Evolutionary conservation across 30 jellyfish, hydroid and myxozoan species (phyloP).

Genomic region (Hydractinia echinata): DNA sequence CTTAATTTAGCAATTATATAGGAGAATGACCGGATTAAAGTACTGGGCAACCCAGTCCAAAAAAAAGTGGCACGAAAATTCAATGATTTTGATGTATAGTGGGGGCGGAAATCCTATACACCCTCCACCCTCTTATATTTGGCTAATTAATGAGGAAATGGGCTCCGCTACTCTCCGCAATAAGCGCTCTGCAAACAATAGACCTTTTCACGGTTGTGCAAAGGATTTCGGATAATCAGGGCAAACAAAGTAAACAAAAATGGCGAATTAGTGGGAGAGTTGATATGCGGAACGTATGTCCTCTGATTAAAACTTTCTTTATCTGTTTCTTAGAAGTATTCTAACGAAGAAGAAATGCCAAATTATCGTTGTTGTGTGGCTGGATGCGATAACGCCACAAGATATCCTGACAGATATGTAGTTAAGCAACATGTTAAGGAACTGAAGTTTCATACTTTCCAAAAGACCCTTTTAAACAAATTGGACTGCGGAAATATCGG

Average conservation of each 20-base stretch:
- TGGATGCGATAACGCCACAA: constrained; percentile 45
- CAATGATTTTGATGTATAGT: too few species aligned
- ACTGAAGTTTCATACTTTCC: constrained; percentile 46
- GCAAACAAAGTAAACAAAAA: neutral
- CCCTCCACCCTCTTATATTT: too few species aligned
- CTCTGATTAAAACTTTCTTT: neutral
- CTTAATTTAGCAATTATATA: too few species aligned
- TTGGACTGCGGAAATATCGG: constrained; percentile 32
- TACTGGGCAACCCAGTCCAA: too few species aligned
- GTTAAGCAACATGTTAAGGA: constrained; percentile 32
- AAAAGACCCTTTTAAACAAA: constrained; percentile 32
- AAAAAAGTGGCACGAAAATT: too few species aligned
- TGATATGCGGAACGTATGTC: neutral
- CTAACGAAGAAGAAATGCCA: constrained; percentile 14
- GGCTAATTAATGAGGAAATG: too few species aligned
- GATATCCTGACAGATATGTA: constrained; percentile 23
- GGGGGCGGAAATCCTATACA: too few species aligned
- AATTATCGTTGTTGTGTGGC: constrained; percentile 43
- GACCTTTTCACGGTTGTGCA: constrained; percentile 9
- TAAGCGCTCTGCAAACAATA: too few species aligned
- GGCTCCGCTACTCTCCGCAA: too few species aligned
- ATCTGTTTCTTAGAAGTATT: neutral
- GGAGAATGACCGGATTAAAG: too few species aligned
- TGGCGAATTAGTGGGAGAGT: neutral
- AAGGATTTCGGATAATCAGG: constrained; percentile 5